These are phyloP conservation scores for Rhegmatorhina hoffmannsi DNA, from an alignment of 2,113 vertebrate species.

Conservation along the genomic window DNA sequence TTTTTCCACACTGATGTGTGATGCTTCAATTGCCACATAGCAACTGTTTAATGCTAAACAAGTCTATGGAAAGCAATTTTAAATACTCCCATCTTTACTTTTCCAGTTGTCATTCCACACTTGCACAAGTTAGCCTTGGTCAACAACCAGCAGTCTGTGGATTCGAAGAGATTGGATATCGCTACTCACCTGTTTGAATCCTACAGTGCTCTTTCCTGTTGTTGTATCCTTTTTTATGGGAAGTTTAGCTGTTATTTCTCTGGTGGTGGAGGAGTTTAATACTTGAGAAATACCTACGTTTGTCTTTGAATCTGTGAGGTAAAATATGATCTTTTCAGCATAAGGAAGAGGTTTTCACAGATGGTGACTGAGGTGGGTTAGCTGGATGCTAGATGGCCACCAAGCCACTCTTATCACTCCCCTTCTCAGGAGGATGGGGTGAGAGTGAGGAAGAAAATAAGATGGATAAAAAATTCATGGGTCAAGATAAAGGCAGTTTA, in stretches of 20 bases:
- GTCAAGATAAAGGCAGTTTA: neutral
- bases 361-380: neutral
- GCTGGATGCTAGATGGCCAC: neutral
- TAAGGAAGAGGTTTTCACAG: neutral
- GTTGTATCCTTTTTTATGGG: conserved; percentile 89
- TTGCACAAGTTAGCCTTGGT: conserved; percentile 93
- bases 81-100: conserved; percentile 20
- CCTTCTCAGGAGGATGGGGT: neutral
- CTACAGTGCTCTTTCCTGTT: conserved; percentile 98
- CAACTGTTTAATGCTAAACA: neutral
- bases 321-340: neutral
- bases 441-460: neutral
- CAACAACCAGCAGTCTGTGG: conserved; percentile 93
- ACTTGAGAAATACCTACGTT: neutral
- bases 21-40: neutral
- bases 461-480: neutral
- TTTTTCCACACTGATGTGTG: neutral
- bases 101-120: conserved; percentile 95
- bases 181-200: conserved; percentile 96
- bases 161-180: conserved; percentile 92
- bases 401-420: neutral
- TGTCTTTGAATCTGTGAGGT: neutral
- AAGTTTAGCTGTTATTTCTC: neutral
- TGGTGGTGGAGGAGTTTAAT: neutral
- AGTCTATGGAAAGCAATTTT: neutral